Evolutionary conservation across 1,140 invertebrate species (phyloP), one percentile per base, ranked within the genome.

Genomic region (Drosophila santomea): DNA sequence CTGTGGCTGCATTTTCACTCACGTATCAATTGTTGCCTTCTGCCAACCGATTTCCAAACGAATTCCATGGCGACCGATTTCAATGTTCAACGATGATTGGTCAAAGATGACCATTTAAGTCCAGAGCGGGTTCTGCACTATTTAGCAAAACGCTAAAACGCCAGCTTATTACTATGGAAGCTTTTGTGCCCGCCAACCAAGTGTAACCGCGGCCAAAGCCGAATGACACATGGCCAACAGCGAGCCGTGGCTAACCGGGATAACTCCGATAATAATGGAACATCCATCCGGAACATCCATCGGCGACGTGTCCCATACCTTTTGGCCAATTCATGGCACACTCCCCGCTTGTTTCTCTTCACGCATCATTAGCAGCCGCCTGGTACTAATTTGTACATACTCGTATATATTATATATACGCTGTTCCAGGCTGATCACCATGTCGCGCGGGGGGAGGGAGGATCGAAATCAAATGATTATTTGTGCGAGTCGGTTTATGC

Each of bases 311-410:
- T 45, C n/a, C 43, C 50, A 73, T 50, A 61, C 38, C 62, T 76
- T 88, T 88, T 82, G 71, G 83, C 58, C 79, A 79, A 68, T 60
- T 81, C 74, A 75, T 80, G 63, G 20, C 71, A 15, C 52, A 25
- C n/a, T 58, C 36, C 15, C 36, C 54, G 15, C 28, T 71, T 8
- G 4, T 45, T 56, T 54, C 74, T 74, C 59, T 79, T 76, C 74
- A 75, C 84, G 79, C 75, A 67, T 88, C 82, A 86, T 86, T 88
- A 81, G 74, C 69, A 51, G 45, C 25, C 36, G 58, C 54, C 51
- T 48, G 51, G 55, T 32, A 32, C 32, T 32, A 32, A 32, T 32
- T 8, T 32, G 32, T 32, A 32, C 28, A 25, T 25, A 25, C 4
- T 4, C 4, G 4, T 32, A 32, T 32, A 32, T 32, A 32, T 32